These are phyloP conservation scores for Hycleus cichorii DNA, from an alignment of 1,140 invertebrate species.

Conservation along the genomic window DNA sequence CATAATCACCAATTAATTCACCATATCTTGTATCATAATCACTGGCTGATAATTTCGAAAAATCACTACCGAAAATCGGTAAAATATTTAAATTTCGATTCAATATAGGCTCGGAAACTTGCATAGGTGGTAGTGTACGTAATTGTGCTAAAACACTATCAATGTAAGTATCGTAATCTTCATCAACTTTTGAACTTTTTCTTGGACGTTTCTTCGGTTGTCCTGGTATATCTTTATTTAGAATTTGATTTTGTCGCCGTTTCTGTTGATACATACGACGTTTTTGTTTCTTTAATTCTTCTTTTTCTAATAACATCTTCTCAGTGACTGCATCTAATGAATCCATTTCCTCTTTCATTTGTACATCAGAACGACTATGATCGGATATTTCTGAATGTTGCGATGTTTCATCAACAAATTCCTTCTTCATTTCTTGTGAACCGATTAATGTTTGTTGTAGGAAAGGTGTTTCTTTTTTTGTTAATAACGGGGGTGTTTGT, in stretches of 20 bases:
- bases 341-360: slow-evolving; percentile 51
- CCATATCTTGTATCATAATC: slow-evolving; percentile 64
- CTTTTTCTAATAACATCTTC: slow-evolving; percentile 32
- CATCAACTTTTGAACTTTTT: slow-evolving; percentile 77
- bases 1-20: slow-evolving; percentile 71
- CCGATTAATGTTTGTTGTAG: slow-evolving; percentile 17
- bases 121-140: slow-evolving; percentile 71
- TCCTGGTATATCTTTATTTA: slow-evolving; percentile 40
- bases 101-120: slow-evolving; percentile 80
- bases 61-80: slow-evolving; percentile 74
- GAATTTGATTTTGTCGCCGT: slow-evolving; percentile 54
- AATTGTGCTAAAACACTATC: slow-evolving; percentile 82
- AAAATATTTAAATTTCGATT: slow-evolving; percentile 74
- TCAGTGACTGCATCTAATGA: slow-evolving; percentile 25
- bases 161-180: slow-evolving; percentile 86
- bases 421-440: slow-evolving; percentile 52
- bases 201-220: slow-evolving; percentile 71
- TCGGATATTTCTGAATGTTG: slow-evolving; percentile 54
- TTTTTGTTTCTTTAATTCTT: slow-evolving; percentile 70
- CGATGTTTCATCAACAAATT: slow-evolving; percentile 52
- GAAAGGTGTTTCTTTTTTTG: slow-evolving; percentile 31
- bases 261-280: slow-evolving; percentile 79
- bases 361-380: slow-evolving; percentile 49
- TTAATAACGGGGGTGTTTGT: slow-evolving; percentile 35
- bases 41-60: slow-evolving; percentile 62